Conservation (phyloP, 1,140 invertebrate genomes). For the Pristionchus pacificus region DNA sequence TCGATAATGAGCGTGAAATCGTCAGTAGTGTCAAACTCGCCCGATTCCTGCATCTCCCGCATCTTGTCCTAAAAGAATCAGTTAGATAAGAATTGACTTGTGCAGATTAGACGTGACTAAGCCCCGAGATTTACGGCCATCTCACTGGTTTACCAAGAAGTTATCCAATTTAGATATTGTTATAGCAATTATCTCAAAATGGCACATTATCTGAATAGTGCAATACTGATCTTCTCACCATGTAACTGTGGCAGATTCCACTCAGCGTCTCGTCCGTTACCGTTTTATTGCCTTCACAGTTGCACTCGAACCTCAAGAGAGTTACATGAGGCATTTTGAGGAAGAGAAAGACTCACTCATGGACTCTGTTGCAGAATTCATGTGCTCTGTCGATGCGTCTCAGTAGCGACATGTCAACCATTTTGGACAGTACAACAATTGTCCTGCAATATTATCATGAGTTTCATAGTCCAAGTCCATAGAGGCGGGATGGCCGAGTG, state of each 20-base stretch:
- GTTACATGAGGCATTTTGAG: too few species aligned
- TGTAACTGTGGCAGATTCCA: slow-evolving; percentile 18
- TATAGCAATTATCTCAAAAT: too few species aligned
- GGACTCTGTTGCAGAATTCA: slow-evolving; percentile 35
- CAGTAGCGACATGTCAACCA: slow-evolving; percentile 32
- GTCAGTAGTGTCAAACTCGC: slow-evolving; percentile 52
- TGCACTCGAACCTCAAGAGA: slow-evolving; percentile 31
- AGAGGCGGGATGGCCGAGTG: too few species aligned
- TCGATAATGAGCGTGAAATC: slow-evolving; percentile 61
- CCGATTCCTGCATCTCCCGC: slow-evolving; percentile 56
- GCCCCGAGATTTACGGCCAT: too few species aligned
- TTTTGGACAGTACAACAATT: slow-evolving; percentile 23
- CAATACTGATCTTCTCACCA: slow-evolving; percentile 33
- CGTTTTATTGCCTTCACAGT: slow-evolving; percentile 34
- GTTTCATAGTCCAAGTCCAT: too few species aligned
- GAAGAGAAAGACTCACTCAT: slow-evolving; percentile 29
- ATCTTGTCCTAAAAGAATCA: too few species aligned
- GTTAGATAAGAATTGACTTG: too few species aligned
- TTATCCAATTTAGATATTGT: too few species aligned
- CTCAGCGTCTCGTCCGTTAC: slow-evolving; percentile 30
- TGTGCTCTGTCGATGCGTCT: slow-evolving; percentile 18
- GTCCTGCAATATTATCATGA: slow-evolving; percentile 52
- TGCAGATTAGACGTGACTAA: too few species aligned
- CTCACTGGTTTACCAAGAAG: too few species aligned
- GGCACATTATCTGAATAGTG: too few species aligned